Evolutionary conservation across 2,113 vertebrate species (phyloP).

Genomic region (Salminus brasiliensis): DNA sequence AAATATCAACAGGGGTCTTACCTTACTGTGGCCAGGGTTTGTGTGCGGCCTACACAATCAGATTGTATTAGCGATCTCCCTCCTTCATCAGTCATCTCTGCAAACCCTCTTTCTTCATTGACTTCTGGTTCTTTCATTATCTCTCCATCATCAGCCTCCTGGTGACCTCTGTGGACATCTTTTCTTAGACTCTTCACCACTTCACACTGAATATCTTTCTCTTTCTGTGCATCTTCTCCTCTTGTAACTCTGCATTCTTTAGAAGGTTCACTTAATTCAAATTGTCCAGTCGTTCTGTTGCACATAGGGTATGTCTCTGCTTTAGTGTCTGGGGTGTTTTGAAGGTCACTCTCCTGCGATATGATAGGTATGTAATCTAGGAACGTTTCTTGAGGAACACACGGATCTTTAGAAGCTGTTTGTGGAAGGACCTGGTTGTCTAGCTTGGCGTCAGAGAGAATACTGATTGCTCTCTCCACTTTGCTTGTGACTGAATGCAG

Average conservation of each 20-base stretch:
- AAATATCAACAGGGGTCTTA: constrained; percentile 19
- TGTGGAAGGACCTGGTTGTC: neutral
- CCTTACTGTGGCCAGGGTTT: constrained; percentile 31
- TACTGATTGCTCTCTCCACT: constrained; percentile 13
- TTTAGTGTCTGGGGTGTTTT: neutral
- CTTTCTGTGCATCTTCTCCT: neutral
- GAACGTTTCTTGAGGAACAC: neutral
- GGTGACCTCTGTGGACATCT: neutral
- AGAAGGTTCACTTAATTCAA: neutral
- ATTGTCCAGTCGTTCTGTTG: neutral
- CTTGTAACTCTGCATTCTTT: neutral
- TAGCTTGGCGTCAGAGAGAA: constrained; percentile 13
- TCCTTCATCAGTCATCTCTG: neutral
- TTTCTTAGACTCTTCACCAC: neutral
- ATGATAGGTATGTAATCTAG: neutral
- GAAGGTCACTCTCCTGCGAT: neutral
- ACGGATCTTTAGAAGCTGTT: neutral
- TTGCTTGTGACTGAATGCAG: constrained; percentile 22
- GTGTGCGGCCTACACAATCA: neutral
- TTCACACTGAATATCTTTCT: neutral
- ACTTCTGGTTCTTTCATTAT: neutral
- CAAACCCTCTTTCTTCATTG: neutral
- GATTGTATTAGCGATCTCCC: neutral
- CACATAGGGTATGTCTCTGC: neutral
- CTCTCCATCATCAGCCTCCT: neutral